Base-by-base conservation (phyloP, 2,113 vertebrate genomes). In the Paramisgurnus dabryanus region DNA sequence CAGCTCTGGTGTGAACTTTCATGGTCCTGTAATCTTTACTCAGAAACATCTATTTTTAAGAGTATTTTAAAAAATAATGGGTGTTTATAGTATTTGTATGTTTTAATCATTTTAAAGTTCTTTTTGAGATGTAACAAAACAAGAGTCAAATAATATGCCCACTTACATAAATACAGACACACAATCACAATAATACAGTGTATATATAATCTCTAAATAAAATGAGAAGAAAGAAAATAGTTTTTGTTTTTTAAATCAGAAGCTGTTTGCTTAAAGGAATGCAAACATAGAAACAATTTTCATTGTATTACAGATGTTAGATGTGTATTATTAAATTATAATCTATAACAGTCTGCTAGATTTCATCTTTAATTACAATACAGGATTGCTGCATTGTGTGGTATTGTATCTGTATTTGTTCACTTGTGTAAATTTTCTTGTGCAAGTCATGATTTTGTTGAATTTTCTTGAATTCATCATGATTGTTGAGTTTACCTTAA, bases 281-380 rank as follows among this genome's bases (percentile, higher is more conserved):
- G 84, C 85, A 80, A 80, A 87, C 86, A 84, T 43, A 85, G 12
- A 65, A 71, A 58, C 34, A 76, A 64, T 75, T 70, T 85, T 75
- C 49, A 18, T 41, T 80, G 43, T 65, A 61, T 57, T 72, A 72
- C 53, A 34, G 18, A 50, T 60, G 67, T 60, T 18, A 80, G 67
- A 72, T 64, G 76, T 77, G n/a, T 8, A 58, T 58, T 57, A 58
- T 18, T 58, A 18, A n/a, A 58, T 7, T 63, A 67, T 15, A 61
- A 60, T 74, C 11, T 60, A 61, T 27, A 18, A 41, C 1, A 63
- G 22, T 75, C 58, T 75, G 49, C 2, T 41, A 40, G 69, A 57
- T 71, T 55, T 64, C 43, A 45, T 18, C 45, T 34, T 61, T 45
- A 61, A 47, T 22, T 73, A 43, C n/a, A 8, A 3, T 47, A 47